These are phyloP conservation scores for Lacanobia wlatinum DNA, from an alignment of 2,888 invertebrate genomes.

Conservation along the genomic window DNA sequence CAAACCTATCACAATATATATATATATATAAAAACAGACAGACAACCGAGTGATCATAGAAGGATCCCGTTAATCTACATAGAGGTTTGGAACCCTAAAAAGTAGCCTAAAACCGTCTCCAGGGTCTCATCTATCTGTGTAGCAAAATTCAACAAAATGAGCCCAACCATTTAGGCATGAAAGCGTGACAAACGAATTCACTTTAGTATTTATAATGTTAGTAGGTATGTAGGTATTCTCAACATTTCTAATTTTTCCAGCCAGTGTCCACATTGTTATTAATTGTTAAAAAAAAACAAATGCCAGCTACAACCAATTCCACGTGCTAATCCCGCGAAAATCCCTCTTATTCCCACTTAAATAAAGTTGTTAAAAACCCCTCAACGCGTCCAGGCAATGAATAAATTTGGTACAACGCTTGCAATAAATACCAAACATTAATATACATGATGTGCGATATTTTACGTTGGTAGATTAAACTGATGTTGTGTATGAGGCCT, in stretches of 20 bases:
- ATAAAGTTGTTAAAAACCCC: conserved; percentile 65
- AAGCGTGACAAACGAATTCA: no score
- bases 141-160: no score
- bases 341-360: conserved; percentile 52
- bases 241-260: neutral
- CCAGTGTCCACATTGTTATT: neutral
- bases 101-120: no score
- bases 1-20: no score
- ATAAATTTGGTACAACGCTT: conserved; percentile 81
- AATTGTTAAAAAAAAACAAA: conserved; percentile 27
- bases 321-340: conserved; percentile 53
- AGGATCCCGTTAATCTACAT: no score
- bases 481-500: conserved; percentile 82
- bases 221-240: no score
- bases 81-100: no score
- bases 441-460: conserved; percentile 86
- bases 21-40: no score
- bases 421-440: conserved; percentile 84
- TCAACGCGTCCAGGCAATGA: conserved; percentile 73
- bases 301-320: conserved; percentile 16
- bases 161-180: no score
- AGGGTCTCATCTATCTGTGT: no score
- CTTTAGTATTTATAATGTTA: no score
- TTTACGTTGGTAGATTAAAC: conserved; percentile 85
- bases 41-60: no score